Conservation (phyloP, 53 echinoderm and acorn worm genomes). For the Patiria pectinifera region DNA sequence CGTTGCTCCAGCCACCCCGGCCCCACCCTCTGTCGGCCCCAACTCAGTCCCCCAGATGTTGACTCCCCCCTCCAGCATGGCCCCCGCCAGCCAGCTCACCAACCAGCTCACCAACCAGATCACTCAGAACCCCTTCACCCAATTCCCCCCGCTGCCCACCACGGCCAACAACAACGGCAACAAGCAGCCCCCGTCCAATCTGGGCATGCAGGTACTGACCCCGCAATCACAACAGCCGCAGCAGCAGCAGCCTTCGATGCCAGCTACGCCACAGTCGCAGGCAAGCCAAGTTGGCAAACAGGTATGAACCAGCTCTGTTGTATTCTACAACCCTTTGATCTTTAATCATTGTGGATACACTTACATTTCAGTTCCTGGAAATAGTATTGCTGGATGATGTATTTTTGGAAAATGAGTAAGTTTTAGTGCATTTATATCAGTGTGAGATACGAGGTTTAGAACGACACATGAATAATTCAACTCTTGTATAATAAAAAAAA, state of each 20-base stretch:
- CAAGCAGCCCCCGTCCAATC: slow-evolving; percentile 69
- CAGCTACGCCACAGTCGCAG: slow-evolving; percentile 47
- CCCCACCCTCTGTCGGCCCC: slow-evolving; percentile 39
- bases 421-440: too few relatives aligned
- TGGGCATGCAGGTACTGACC: slow-evolving; percentile 42
- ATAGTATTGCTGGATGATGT: too few relatives aligned
- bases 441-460: too few relatives aligned
- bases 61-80: slow-evolving; percentile 46
- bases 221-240: slow-evolving; percentile 43
- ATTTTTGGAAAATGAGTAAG: too few relatives aligned
- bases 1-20: slow-evolving; percentile 56
- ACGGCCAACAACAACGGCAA: background rate
- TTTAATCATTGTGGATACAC: too few relatives aligned
- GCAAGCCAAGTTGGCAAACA: slow-evolving; percentile 32
- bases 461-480: too few relatives aligned
- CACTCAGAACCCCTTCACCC: slow-evolving; percentile 90
- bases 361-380: too few relatives aligned
- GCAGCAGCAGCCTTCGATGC: slow-evolving; percentile 45
- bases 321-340: background rate
- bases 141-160: slow-evolving; percentile 84
- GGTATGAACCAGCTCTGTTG: background rate
- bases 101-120: slow-evolving; percentile 47
- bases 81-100: slow-evolving; percentile 21
- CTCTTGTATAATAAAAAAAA: too few relatives aligned
- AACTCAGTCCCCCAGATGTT: slow-evolving; percentile 34